Evolutionary conservation across 2,113 vertebrate species (phyloP).

Genomic region (Dasyprocta punctata): DNA sequence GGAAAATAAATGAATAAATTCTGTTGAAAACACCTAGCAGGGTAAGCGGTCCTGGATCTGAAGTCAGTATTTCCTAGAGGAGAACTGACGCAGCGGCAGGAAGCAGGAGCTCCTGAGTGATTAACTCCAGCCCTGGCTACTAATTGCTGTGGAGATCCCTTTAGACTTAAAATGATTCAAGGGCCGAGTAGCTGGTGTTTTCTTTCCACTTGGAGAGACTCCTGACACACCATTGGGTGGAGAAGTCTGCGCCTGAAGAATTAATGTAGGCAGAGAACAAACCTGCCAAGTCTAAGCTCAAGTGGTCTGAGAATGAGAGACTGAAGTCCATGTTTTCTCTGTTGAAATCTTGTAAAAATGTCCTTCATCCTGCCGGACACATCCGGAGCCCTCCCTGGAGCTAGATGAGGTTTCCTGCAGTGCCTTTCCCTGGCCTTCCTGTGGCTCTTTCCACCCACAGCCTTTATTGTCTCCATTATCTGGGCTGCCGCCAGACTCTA

Average conservation of each 20-base stretch:
- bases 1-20: conserved; percentile 25
- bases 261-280: neutral
- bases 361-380: neutral
- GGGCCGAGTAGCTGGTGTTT: conserved; percentile 32
- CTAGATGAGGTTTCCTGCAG: neutral
- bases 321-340: neutral
- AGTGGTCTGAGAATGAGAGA: neutral
- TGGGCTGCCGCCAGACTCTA: neutral
- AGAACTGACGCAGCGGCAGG: neutral
- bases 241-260: neutral
- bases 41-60: neutral
- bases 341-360: neutral
- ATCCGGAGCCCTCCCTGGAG: neutral
- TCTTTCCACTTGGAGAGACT: conserved; percentile 61
- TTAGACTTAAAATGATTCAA: conserved; percentile 46
- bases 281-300: neutral
- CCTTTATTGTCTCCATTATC: neutral
- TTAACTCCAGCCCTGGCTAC: conserved; percentile 8
- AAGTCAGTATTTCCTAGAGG: neutral
- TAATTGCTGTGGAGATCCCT: conserved; percentile 40
- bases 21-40: neutral
- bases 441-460: neutral
- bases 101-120: conserved; percentile 19
- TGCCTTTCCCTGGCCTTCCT: neutral
- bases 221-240: neutral